Conservation (phyloP, 2,797 vertebrate species). For the Gymnopithys bicolor region DNA sequence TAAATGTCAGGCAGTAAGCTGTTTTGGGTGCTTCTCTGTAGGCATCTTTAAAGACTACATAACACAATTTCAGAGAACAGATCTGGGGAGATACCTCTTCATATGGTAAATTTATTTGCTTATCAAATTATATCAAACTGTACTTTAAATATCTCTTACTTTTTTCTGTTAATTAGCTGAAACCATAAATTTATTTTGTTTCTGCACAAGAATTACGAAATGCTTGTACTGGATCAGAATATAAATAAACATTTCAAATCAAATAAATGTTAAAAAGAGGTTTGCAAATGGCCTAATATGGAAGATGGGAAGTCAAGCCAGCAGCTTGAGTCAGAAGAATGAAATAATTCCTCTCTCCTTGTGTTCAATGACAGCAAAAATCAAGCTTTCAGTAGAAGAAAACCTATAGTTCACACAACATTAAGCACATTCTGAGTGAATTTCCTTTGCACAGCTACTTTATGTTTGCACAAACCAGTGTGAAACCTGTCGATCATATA, state of each 20-base stretch:
- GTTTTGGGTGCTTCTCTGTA: neutral
- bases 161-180: constrained; percentile 26
- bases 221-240: neutral
- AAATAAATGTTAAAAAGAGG: constrained; percentile 14
- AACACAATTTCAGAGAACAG: neutral
- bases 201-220: constrained; percentile 34
- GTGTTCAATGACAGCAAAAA: constrained; percentile 50
- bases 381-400: constrained; percentile 33
- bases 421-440: constrained; percentile 36
- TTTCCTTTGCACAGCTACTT: constrained; percentile 54
- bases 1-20: neutral
- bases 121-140: constrained; percentile 27
- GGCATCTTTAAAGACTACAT: neutral
- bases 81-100: neutral
- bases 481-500: constrained; percentile 56
- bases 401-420: neutral
- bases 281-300: neutral
- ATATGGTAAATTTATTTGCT: constrained; percentile 14
- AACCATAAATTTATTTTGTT: constrained; percentile 40
- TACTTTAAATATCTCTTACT: constrained; percentile 13
- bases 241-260: constrained; percentile 33
- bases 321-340: constrained; percentile 5
- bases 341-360: neutral
- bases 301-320: neutral
- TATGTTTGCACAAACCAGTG: constrained; percentile 34